phyloP scores from a whole-genome alignment of 2,113 vertebrate species.

The Myotis lucifugus region DNA sequence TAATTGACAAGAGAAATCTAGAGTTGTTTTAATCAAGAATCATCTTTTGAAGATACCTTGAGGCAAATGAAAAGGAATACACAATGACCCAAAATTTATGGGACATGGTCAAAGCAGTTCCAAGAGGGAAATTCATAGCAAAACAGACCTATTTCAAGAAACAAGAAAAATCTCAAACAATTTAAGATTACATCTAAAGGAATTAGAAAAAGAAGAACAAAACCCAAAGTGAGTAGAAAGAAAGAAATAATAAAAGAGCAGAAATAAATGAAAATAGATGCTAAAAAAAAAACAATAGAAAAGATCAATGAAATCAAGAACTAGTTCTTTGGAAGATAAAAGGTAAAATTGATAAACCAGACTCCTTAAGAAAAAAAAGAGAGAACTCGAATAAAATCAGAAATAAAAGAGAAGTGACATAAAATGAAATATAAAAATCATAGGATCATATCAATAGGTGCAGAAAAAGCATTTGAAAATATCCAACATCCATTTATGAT shows the following conservation, averaged over 20 bases:
- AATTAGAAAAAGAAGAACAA: background rate
- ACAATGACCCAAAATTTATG: background rate
- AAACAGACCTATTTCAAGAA: background rate
- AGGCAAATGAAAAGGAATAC: background rate
- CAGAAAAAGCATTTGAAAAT: background rate
- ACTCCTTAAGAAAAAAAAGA: background rate
- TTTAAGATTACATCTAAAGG: background rate
- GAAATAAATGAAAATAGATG: background rate
- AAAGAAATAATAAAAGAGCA: background rate
- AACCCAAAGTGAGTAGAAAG: background rate
- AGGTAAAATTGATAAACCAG: background rate
- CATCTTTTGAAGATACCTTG: background rate
- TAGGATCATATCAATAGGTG: background rate
- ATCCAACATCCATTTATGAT: background rate
- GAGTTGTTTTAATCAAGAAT: slow-evolving; percentile 25
- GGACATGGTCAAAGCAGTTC: background rate
- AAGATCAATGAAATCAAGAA: background rate
- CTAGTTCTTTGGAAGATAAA: background rate
- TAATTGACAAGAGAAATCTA: background rate
- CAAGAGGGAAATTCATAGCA: background rate
- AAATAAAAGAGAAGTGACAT: background rate
- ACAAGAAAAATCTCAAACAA: background rate
- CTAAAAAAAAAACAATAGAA: background rate
- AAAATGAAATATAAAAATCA: background rate
- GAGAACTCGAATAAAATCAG: background rate